A percentile compares a stretch with the other conserved stretches of the same genome.
Conservation (phyloP, 1,140 invertebrate species). For the Pseudomyrmex cubaensis region DNA sequence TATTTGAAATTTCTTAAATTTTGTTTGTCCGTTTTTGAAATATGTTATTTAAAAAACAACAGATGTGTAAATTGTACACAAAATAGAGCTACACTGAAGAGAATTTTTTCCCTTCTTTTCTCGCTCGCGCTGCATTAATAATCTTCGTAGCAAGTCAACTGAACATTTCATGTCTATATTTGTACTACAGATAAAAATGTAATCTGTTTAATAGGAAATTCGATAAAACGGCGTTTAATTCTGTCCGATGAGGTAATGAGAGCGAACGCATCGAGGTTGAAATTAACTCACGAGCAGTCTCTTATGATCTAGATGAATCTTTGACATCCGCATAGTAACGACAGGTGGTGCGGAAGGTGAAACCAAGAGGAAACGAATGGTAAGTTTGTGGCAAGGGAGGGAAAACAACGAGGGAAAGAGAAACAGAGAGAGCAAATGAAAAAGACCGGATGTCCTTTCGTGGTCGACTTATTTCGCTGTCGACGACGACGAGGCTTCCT, state of each 20-base stretch:
- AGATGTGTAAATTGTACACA: too few relatives aligned
- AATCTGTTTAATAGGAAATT: background rate
- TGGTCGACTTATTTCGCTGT: slow-evolving; percentile 82
- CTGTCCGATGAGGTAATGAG: background rate
- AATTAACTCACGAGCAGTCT: slow-evolving; percentile 33
- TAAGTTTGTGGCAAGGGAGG: slow-evolving; percentile 39
- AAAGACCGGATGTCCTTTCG: slow-evolving; percentile 84
- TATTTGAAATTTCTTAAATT: too few relatives aligned
- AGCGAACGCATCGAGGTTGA: background rate
- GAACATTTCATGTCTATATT: background rate
- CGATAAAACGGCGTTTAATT: background rate
- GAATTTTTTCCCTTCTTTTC: background rate
- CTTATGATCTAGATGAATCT: slow-evolving; percentile 28
- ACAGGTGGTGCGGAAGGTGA: slow-evolving; percentile 71
- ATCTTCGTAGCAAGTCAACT: background rate
- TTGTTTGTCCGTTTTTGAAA: too few relatives aligned
- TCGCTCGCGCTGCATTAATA: background rate
- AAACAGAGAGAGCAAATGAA: slow-evolving; percentile 61
- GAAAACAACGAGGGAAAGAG: background rate
- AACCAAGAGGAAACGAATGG: slow-evolving; percentile 66
- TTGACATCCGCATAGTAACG: slow-evolving; percentile 57
- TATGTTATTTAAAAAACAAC: too few relatives aligned
- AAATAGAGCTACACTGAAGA: too few relatives aligned
- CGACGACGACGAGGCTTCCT: slow-evolving; percentile 68
- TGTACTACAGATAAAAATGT: background rate